phyloP scores from a whole-genome alignment of 2,113 vertebrate species.

The Mus spicilegus region DNA sequence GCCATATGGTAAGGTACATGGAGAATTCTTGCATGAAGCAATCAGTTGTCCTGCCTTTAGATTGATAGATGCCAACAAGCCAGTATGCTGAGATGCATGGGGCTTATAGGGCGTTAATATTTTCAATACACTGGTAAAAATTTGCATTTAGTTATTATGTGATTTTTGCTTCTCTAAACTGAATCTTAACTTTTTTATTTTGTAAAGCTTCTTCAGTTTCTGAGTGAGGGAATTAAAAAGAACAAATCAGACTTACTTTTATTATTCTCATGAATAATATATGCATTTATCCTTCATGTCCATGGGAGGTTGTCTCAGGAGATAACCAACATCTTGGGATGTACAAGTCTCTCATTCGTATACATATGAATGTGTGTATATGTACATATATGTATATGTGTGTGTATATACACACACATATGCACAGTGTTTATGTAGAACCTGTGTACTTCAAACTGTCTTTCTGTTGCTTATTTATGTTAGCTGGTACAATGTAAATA shows the following conservation, averaged over 20 bases:
- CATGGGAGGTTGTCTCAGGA: background rate
- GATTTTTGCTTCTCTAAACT: background rate
- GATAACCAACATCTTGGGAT: background rate
- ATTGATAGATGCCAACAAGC: background rate
- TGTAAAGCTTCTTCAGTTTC: background rate
- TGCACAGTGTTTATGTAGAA: background rate
- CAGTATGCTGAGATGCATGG: background rate
- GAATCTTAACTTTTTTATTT: background rate
- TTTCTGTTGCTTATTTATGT: background rate
- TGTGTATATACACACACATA: too few relatives aligned
- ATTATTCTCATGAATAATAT: background rate
- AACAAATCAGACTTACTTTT: conserved; percentile 7
- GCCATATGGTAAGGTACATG: background rate
- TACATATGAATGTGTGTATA: too few relatives aligned
- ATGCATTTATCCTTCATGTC: background rate
- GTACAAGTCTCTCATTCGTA: background rate
- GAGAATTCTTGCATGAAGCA: background rate
- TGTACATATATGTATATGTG: too few relatives aligned
- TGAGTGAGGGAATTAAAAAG: background rate
- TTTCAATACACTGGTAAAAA: background rate
- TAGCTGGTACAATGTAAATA: background rate
- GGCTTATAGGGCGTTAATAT: background rate
- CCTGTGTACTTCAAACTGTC: background rate
- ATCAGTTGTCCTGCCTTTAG: background rate
- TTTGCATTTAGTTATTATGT: conserved; percentile 27